These are phyloP conservation scores for Xanthorhoe designata DNA, from an alignment of 2,888 invertebrate species.

Conservation along the genomic window DNA sequence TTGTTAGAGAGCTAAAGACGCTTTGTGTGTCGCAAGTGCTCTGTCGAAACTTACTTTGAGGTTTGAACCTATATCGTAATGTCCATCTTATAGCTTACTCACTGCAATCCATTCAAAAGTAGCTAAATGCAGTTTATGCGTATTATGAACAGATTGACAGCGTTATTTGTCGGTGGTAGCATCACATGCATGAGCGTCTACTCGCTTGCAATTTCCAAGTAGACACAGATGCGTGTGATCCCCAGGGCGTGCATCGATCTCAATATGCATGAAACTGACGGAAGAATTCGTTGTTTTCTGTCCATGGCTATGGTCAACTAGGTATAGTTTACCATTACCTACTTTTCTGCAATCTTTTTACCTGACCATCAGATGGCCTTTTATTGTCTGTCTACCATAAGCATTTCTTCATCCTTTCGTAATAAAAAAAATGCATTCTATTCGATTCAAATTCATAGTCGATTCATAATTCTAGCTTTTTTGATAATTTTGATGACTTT, in stretches of 20 bases:
- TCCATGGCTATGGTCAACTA: background rate
- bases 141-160: slow-evolving; percentile 64
- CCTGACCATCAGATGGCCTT: background rate
- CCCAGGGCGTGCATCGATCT: slow-evolving; percentile 50
- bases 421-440: background rate
- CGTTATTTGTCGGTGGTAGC: slow-evolving; percentile 57
- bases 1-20: slow-evolving; percentile 55
- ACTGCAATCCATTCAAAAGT: slow-evolving; percentile 66
- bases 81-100: slow-evolving; percentile 72
- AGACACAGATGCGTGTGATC: slow-evolving; percentile 56
- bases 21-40: slow-evolving; percentile 85
- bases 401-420: background rate
- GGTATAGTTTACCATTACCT: background rate
- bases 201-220: slow-evolving; percentile 44
- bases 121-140: slow-evolving; percentile 45
- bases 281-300: slow-evolving; percentile 30
- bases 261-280: slow-evolving; percentile 46
- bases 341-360: slow-evolving; percentile 3
- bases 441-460: background rate
- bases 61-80: slow-evolving; percentile 74
- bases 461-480: background rate
- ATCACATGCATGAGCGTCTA: slow-evolving; percentile 60
- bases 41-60: slow-evolving; percentile 66
- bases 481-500: background rate
- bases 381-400: slow-evolving; percentile 10